These are phyloP conservation scores for Typhlichthys subterraneus DNA, from an alignment of 2,797 vertebrate species.

Conservation along the genomic window DNA sequence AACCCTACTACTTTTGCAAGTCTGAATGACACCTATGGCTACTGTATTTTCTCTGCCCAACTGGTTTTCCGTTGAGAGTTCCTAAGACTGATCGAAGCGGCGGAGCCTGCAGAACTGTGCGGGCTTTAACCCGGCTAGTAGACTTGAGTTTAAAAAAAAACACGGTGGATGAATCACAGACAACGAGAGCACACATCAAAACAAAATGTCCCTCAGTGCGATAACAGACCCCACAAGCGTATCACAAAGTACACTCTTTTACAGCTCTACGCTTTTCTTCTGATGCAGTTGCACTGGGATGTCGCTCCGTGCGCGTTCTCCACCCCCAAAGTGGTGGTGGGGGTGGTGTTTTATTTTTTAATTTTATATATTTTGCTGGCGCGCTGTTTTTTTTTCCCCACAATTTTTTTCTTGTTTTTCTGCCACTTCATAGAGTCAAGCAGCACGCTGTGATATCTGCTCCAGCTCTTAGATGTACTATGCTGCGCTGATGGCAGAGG, in stretches of 20 bases:
- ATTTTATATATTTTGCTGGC: neutral
- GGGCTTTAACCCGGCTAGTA: neutral
- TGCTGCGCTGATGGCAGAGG: constrained; percentile 53
- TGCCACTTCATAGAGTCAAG: constrained; percentile 65
- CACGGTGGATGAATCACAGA: neutral
- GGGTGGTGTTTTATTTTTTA: neutral
- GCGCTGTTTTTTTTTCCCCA: neutral
- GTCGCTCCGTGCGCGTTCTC: too few species aligned
- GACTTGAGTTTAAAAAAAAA: neutral
- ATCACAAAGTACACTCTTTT: neutral
- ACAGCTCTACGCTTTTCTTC: neutral
- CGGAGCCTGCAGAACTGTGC: too few species aligned
- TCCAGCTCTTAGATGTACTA: constrained; percentile 52
- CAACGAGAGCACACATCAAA: too few species aligned
- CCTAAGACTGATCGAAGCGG: too few species aligned
- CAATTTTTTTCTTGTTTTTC: constrained; percentile 28
- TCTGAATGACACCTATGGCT: too few species aligned
- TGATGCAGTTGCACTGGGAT: too few species aligned
- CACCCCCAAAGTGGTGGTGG: neutral
- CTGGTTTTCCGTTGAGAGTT: too few species aligned
- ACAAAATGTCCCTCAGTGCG: too few species aligned
- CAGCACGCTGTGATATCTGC: constrained; percentile 49
- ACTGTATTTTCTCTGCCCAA: too few species aligned
- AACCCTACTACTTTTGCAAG: too few species aligned
- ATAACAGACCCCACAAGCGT: too few species aligned